phyloP scores from a whole-genome alignment of 1,140 invertebrate species.

The Triops longicaudatus region DNA sequence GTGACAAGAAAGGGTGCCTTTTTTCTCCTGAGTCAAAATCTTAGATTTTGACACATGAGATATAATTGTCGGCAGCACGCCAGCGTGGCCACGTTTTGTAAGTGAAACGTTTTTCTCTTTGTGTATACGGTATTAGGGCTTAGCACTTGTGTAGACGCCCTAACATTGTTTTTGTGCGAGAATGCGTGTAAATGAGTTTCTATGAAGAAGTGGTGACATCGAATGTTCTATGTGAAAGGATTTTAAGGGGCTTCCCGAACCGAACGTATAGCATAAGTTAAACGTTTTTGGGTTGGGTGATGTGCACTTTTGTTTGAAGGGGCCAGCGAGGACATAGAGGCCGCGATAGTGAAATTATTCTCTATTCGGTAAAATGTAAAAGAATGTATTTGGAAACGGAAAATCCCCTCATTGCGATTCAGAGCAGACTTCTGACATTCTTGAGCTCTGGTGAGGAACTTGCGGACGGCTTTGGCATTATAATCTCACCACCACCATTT shows the following conservation, averaged over 20 bases:
- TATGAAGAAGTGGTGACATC: neutral
- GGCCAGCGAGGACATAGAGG: too few relatives aligned
- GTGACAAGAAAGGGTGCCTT: neutral
- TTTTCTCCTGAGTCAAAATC: too few relatives aligned
- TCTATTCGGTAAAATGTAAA: conserved; percentile 3
- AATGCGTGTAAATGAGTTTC: neutral
- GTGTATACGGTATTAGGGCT: neutral
- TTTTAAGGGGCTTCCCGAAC: too few relatives aligned
- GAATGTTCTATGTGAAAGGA: neutral
- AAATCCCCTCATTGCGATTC: conserved; percentile 14
- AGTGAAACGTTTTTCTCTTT: neutral
- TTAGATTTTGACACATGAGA: neutral
- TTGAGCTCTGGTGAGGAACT: neutral
- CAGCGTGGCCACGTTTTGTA: neutral
- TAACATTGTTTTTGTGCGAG: neutral
- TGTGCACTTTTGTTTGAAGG: neutral
- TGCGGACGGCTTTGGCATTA: neutral
- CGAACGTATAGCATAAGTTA: neutral
- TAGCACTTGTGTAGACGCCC: neutral
- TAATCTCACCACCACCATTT: neutral
- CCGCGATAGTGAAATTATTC: neutral
- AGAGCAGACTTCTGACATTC: conserved; percentile 2
- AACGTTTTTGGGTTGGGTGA: neutral
- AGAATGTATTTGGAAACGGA: conserved; percentile 8
- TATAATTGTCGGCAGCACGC: neutral